Evolutionary conservation across 2,113 vertebrate species (phyloP), one percentile per base, ranked within the genome.

Genomic region (Psittacula cyanocephala): DNA sequence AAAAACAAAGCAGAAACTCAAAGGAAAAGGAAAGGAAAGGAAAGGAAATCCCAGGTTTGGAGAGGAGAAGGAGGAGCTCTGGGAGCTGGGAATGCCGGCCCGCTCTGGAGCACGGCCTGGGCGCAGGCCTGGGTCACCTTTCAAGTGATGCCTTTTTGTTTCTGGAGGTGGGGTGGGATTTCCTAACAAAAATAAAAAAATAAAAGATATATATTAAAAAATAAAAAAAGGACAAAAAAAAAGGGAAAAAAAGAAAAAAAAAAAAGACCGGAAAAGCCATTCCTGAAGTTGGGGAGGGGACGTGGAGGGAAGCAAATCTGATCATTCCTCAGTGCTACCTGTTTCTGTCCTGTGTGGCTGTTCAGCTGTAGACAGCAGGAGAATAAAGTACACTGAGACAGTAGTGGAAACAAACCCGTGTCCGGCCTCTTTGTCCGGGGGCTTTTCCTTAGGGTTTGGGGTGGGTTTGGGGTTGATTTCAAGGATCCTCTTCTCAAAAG

Each of bases 281-380:
- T 98, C 98, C 97, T 97, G 97, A 90, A 93, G 96, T 91, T 93
- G 97, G 97, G 68, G 91, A 71, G 78, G 94, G 96, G 95, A 94
- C 67, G 76, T 88, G 91, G 91, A 96, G 97, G 96, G 97, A 97
- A 96, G 93, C 35, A 86, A 96, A 97, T 93, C 96, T 98, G 97
- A 98, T 96, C 98, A 98, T 98, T 98, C 98, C 98, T 98, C 98
- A 98, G 97, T 98, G 98, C 97, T 98, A 97, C 98, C 98, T 97
- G 93, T 97, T 97, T 98, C 98, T 98, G 98, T 98, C 98, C 96
- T 94, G 97, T 98, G 97, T 98, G 98, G 98, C 97, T 98, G 97
- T 96, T 97, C 89, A 97, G 98, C 97, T 97, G 97, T 97, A 98
- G 98, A 97, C 97, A 97, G 98, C 98, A 97, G 98, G 97, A 97